Conservation (phyloP, 2,113 vertebrate genomes). For the Amblyopsis rosae region DNA sequence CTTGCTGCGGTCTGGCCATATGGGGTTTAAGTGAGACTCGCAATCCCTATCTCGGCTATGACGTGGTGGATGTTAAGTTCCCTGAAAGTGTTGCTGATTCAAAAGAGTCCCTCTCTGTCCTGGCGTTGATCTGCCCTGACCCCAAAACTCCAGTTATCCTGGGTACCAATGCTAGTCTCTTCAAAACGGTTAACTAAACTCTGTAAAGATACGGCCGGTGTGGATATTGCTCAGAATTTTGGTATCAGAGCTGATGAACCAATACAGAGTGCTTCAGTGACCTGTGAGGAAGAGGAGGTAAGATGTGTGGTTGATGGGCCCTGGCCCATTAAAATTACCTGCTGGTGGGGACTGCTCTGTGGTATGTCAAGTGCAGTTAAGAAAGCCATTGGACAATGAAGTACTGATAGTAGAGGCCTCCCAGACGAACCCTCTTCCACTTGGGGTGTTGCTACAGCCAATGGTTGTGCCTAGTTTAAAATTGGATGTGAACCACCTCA, state of each 20-base stretch:
- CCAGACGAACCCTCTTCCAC: slow-evolving; percentile 2
- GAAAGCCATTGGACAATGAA: slow-evolving; percentile 10
- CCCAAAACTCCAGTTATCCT: slow-evolving; percentile 25
- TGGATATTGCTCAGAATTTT: neutral
- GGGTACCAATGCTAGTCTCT: slow-evolving; percentile 26
- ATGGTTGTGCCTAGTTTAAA: slow-evolving; percentile 1
- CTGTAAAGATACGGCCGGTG: slow-evolving; percentile 1
- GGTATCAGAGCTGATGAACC: neutral
- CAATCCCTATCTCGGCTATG: slow-evolving; percentile 26
- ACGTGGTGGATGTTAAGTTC: slow-evolving; percentile 15
- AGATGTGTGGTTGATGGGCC: slow-evolving; percentile 2
- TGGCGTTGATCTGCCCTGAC: slow-evolving; percentile 29
- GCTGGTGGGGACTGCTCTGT: neutral
- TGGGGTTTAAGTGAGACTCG: slow-evolving; percentile 26
- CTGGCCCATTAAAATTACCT: slow-evolving; percentile 7
- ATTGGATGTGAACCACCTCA: slow-evolving; percentile 11
- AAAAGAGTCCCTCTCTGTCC: slow-evolving; percentile 6
- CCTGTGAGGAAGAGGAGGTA: neutral
- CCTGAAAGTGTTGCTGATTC: neutral
- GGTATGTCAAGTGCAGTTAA: neutral
- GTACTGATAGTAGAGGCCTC: slow-evolving; percentile 21
- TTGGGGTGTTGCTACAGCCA: slow-evolving; percentile 15
- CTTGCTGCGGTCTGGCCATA: slow-evolving; percentile 13
- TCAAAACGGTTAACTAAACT: slow-evolving; percentile 5
- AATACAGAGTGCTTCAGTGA: neutral